Evolutionary conservation across 2,888 invertebrate genomes (phyloP), one percentile per base, ranked within the genome.

Genomic region (Leuctra nigra): DNA sequence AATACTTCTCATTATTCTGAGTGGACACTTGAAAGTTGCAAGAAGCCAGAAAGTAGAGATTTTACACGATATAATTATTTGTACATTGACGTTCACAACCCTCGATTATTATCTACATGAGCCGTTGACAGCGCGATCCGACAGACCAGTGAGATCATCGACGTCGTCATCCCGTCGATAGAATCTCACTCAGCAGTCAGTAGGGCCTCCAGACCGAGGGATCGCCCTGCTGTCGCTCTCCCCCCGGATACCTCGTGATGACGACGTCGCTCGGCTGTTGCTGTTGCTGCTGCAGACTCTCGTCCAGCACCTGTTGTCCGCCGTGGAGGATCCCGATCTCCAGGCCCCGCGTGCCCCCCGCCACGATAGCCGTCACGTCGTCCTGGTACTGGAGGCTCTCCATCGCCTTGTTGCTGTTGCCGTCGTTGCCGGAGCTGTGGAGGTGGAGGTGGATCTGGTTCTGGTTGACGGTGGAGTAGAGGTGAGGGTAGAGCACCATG

Each of bases 401-500:
- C 47, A 25, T 14, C n/a, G 59, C 24, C 57, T 50, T 47, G 56
- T 59, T 41, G 56, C 29, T 23, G 38, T 55, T 41, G 33, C 47
- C 29, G 18, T 35, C 47, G 23, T 23, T 56, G 4, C 53, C 59
- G 29, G 46, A 39, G 24, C 83, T 81, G 70, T 90, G 89, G 24
- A 87, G 71, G 66, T 90, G 90, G 20, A 90, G 77, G 68, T 91
- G 90, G 60, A 90, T 89, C 75, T 90, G 88, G 70, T 89, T 90
- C 71, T 90, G 89, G 69, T 90, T 90, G 54, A 90, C 88, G 22
- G 89, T 89, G 39, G 89, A 88, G 70, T 88, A 87, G 0, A 89
- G 74, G 66, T 87, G 87, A 0, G 89, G 89, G 66, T 81, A 83
- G 0, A 89, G 78, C 18, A 90, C 82, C 82, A 89, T 84, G 57